Percentiles rank a stretch among this genome's conserved stretches.
phyloP scores from a whole-genome alignment of 2,797 vertebrate species.

The Pangasius macronema region DNA sequence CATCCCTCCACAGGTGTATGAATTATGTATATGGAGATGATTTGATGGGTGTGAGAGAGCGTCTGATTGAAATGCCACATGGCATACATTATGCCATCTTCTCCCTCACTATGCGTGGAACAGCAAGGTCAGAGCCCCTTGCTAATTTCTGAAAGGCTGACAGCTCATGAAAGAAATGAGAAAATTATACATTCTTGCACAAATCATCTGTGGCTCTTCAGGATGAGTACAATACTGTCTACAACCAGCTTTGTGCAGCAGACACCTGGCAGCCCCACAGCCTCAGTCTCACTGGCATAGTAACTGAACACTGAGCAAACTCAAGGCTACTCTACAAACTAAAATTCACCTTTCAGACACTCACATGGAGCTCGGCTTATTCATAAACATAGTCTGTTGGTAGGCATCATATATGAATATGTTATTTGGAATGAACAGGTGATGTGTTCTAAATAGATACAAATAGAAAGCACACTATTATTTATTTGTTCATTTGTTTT shows the following conservation, averaged over 20 bases:
- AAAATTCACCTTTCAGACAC: constrained; percentile 16
- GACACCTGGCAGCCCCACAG: constrained; percentile 59
- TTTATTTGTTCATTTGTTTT: not conserved
- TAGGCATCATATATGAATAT: not conserved
- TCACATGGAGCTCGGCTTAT: not conserved
- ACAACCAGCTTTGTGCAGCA: constrained; percentile 55
- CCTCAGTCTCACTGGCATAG: constrained; percentile 14
- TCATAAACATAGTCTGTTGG: constrained; percentile 4
- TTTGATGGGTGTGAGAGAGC: constrained; percentile 75
- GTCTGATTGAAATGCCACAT: constrained; percentile 74
- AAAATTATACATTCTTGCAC: constrained; percentile 78
- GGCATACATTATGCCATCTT: constrained; percentile 61
- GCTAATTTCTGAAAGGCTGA: constrained; percentile 79
- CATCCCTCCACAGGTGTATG: constrained; percentile 73
- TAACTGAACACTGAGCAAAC: constrained; percentile 26
- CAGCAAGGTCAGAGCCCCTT: constrained; percentile 74
- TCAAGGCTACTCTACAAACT: constrained; percentile 16
- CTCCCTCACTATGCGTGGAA: constrained; percentile 58
- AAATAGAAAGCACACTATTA: not conserved
- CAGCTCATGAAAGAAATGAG: constrained; percentile 79
- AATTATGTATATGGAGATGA: constrained; percentile 81
- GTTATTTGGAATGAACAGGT: constrained; percentile 1
- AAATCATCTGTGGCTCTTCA: constrained; percentile 75
- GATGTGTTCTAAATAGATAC: constrained; percentile 3
- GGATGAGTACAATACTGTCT: constrained; percentile 62